Conservation (phyloP, 2,797 vertebrate genomes). For the Bradypodion pumilum region DNA sequence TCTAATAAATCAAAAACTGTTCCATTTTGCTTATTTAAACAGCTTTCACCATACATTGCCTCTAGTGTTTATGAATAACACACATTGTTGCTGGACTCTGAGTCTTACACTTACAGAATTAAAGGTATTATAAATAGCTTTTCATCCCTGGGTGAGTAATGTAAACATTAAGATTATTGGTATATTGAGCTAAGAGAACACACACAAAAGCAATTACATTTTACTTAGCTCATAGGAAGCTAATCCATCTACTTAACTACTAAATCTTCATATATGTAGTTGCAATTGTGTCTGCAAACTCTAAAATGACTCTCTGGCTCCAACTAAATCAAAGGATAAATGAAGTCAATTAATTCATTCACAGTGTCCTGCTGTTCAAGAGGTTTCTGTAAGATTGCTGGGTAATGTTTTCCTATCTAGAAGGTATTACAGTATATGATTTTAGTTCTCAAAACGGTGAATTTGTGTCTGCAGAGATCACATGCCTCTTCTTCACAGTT, state of each 20-base stretch:
- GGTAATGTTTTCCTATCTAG: too few relatives aligned
- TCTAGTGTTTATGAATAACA: neutral
- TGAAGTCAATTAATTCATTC: neutral
- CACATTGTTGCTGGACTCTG: neutral
- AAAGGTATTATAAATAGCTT: neutral
- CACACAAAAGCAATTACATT: neutral
- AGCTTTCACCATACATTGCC: too few relatives aligned
- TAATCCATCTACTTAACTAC: slow-evolving; percentile 51
- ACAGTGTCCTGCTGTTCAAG: too few relatives aligned
- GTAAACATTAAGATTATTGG: slow-evolving; percentile 7
- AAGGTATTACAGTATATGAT: too few relatives aligned
- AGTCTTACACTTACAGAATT: neutral
- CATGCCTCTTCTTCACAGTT: too few relatives aligned
- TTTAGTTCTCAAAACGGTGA: too few relatives aligned
- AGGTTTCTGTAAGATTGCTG: too few relatives aligned
- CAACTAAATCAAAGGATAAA: slow-evolving; percentile 41
- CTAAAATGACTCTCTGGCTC: slow-evolving; percentile 60
- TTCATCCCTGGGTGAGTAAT: neutral
- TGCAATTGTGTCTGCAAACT: slow-evolving; percentile 57
- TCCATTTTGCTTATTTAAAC: neutral
- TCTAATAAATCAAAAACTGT: neutral
- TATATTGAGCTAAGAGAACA: neutral
- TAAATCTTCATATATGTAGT: slow-evolving; percentile 49
- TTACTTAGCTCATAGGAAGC: neutral
- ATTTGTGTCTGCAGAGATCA: too few relatives aligned